Base-by-base conservation (phyloP, 2,888 invertebrate genomes). In the Heliconius cydno region DNA sequence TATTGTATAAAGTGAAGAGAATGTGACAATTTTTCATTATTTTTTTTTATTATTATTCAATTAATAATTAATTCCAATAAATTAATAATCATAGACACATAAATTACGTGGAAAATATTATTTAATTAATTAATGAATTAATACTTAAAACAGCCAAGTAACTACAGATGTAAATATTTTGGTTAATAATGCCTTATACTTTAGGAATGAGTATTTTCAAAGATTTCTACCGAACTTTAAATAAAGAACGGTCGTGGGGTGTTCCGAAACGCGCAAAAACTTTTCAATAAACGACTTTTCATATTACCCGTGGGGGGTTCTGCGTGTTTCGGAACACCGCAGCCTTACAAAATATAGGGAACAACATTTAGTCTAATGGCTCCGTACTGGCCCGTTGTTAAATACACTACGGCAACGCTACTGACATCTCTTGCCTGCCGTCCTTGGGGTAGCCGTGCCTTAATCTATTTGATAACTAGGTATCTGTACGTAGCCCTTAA, bases 1-100 rank as follows among this genome's bases (percentile, higher is more conserved):
- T 95, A 95, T 95, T 95, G 95, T 95, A 95, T 93, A 94, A 94
- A 94, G 93, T 94, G 95, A 95, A 94, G 94, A 94, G 92, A 94
- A 93, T 94, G 94, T 92, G 94, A 94, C 92, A 92, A 90, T 92
- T 94, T 91, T 91, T 90, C 89, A 89, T 89, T 88, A 92, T 92
- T 93, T 91, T 92, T 93, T 90, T 90, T 91, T 90, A 60, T 60
- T 60, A 60, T 60, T 90, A 90, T 92, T 92, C 91, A 92, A 92
- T 93, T 93, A 92, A 60, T 91, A 91, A 91, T 91, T 91, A 91
- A 91, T 92, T 92, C 92, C 94, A 93, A 94, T 94, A 94, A 94
- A 93, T 92, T 92, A 94, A 94, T 92, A 93, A 92, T 91, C 92
- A 92, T 94, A 95, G 95, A 94, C 95, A 95, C 94, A 93, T 92